Percentiles rank a stretch among this genome's conserved stretches.
These are phyloP conservation scores for Amphiprion ocellaris DNA, from an alignment of 2,113 vertebrate species.

Conservation along the genomic window DNA sequence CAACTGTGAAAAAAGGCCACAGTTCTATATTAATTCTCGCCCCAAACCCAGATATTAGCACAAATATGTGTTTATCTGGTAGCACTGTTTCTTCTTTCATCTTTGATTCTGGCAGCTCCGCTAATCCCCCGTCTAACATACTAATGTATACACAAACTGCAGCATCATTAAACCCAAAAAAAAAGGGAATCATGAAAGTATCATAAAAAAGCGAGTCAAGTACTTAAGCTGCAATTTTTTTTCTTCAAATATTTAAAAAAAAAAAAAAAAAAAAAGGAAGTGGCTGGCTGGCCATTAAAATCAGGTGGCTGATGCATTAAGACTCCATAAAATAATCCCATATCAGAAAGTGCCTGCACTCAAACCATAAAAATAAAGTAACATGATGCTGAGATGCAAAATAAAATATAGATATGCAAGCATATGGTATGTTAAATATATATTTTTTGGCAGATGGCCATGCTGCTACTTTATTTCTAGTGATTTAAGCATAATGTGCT, in stretches of 20 bases:
- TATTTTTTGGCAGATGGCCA: constrained; percentile 60
- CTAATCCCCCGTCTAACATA: constrained; percentile 55
- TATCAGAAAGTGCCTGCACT: constrained; percentile 58
- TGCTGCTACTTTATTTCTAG: constrained; percentile 49
- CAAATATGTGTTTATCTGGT: constrained; percentile 32
- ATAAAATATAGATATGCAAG: constrained; percentile 50
- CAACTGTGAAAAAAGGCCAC: neutral
- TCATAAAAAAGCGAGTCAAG: neutral
- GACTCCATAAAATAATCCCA: constrained; percentile 66
- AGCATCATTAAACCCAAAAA: constrained; percentile 56
- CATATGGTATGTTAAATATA: constrained; percentile 46
- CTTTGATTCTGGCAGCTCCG: constrained; percentile 38
- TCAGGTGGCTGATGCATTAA: constrained; percentile 60
- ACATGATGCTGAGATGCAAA: constrained; percentile 44
- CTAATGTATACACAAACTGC: constrained; percentile 60
- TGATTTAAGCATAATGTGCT: constrained; percentile 51
- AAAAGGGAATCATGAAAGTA: constrained; percentile 21
- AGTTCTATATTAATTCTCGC: constrained; percentile 26
- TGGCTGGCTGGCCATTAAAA: constrained; percentile 44
- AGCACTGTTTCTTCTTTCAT: constrained; percentile 19
- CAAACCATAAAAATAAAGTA: constrained; percentile 57
- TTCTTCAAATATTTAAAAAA: constrained; percentile 12
- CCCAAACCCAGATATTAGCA: constrained; percentile 22
- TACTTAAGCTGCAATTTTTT: constrained; percentile 36
- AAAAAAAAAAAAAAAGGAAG: neutral